phyloP scores from a whole-genome alignment of 2,888 invertebrate genomes.

The Agriotes lineatus region DNA sequence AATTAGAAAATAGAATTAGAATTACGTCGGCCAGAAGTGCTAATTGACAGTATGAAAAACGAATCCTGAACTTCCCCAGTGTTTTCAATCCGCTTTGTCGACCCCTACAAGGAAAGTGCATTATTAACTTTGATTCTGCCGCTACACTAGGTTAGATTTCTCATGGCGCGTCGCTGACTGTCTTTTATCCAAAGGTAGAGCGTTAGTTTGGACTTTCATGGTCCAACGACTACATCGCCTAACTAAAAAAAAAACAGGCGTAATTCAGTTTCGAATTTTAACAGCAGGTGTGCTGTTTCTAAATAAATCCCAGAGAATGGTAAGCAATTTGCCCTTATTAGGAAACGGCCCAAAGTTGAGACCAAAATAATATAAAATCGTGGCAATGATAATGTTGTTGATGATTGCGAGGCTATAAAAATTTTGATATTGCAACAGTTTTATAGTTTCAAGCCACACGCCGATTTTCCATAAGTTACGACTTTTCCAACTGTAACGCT shows the following conservation, averaged over 20 bases:
- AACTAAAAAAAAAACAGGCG: slow-evolving; percentile 28
- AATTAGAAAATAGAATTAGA: slow-evolving; percentile 10
- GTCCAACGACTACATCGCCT: slow-evolving; percentile 2
- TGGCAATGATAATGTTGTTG: too few species aligned
- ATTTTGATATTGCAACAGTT: too few species aligned
- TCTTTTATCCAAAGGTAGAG: slow-evolving; percentile 10
- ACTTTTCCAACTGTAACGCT: too few species aligned
- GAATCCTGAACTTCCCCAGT: slow-evolving; percentile 3
- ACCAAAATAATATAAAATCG: too few species aligned
- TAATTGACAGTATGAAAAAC: background rate
- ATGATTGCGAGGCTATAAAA: too few species aligned
- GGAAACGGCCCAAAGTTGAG: background rate
- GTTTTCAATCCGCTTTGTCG: slow-evolving; percentile 18
- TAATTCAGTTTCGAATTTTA: slow-evolving; percentile 19
- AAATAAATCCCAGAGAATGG: slow-evolving; percentile 8
- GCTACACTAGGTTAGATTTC: background rate
- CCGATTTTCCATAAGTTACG: too few species aligned
- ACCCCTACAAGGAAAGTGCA: slow-evolving; percentile 23
- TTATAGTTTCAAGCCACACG: too few species aligned
- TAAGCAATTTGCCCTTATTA: background rate
- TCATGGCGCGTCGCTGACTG: background rate
- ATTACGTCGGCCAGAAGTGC: background rate
- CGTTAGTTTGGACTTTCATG: slow-evolving; percentile 16
- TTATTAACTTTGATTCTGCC: slow-evolving; percentile 27
- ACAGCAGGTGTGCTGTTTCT: background rate